A percentile compares a stretch with the other conserved stretches of the same genome.
These are phyloP conservation scores for Seira musarum DNA, from an alignment of 2,888 invertebrate species.

Conservation along the genomic window DNA sequence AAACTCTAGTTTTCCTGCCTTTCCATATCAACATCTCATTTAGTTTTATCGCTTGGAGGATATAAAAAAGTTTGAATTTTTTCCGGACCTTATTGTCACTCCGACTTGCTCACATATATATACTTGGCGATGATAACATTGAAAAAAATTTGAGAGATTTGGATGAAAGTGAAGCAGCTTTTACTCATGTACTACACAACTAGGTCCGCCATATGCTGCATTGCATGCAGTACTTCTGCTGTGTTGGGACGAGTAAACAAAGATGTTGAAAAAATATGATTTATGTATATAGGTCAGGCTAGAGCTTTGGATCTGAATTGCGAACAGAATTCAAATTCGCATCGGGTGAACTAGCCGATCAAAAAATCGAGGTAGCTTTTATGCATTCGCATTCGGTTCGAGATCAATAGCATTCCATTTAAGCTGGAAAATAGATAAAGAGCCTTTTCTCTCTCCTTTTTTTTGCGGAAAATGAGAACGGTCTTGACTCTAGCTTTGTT, in stretches of 20 bases:
- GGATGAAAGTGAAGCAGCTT: not conserved
- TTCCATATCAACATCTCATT: slow-evolving; percentile 7
- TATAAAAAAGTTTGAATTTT: not conserved
- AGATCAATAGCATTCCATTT: slow-evolving; percentile 19
- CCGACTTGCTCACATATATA: not conserved
- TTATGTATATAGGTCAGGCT: not conserved
- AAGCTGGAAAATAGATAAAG: not conserved
- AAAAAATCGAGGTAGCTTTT: not conserved
- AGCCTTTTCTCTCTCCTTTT: not conserved
- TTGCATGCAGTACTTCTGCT: not conserved
- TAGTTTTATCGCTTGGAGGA: not conserved
- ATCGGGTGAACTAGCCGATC: not conserved
- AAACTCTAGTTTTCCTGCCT: not conserved
- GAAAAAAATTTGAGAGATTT: not conserved
- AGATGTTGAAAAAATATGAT: not conserved
- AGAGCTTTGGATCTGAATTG: not conserved
- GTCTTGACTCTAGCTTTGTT: not conserved
- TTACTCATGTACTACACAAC: not conserved
- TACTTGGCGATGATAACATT: too few relatives aligned
- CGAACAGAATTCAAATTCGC: not conserved
- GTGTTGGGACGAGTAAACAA: not conserved
- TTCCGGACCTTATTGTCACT: not conserved
- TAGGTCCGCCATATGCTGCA: not conserved
- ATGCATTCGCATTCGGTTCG: not conserved
- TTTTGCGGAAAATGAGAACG: not conserved